phyloP scores from a whole-genome alignment of 2,797 vertebrate genomes.

The Artibeus jamaicensis region DNA sequence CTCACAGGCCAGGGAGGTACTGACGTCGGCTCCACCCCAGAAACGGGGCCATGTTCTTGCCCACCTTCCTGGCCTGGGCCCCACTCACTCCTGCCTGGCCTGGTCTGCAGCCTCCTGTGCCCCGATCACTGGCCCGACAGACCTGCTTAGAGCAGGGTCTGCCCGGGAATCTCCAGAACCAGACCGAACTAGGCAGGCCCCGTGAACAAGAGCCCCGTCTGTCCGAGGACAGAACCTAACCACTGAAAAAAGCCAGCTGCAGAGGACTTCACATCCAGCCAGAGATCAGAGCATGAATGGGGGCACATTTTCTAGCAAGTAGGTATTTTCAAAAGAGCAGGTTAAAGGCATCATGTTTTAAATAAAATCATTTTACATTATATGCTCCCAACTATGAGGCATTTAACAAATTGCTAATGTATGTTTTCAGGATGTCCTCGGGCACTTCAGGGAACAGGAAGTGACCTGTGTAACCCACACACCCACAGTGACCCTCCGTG shows the following conservation, averaged over 20 bases:
- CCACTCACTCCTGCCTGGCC: neutral
- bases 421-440: slow-evolving; percentile 28
- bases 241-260: neutral
- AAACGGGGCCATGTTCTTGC: neutral
- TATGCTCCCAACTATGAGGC: neutral
- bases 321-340: neutral
- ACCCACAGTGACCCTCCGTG: neutral
- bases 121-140: no score
- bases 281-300: neutral
- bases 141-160: neutral
- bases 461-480: slow-evolving; percentile 59
- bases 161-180: neutral
- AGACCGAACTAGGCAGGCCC: neutral
- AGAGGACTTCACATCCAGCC: neutral
- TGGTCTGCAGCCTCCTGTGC: neutral
- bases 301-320: neutral
- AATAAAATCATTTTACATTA: neutral
- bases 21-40: rapidly evolving
- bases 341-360: neutral
- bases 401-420: neutral
- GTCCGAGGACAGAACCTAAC: no score
- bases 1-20: neutral
- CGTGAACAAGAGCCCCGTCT: neutral
- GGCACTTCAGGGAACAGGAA: slow-evolving; percentile 55
- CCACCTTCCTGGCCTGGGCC: neutral